Evolutionary conservation across 2,113 vertebrate genomes (phyloP).

Genomic region (Psittacula cyanocephala): DNA sequence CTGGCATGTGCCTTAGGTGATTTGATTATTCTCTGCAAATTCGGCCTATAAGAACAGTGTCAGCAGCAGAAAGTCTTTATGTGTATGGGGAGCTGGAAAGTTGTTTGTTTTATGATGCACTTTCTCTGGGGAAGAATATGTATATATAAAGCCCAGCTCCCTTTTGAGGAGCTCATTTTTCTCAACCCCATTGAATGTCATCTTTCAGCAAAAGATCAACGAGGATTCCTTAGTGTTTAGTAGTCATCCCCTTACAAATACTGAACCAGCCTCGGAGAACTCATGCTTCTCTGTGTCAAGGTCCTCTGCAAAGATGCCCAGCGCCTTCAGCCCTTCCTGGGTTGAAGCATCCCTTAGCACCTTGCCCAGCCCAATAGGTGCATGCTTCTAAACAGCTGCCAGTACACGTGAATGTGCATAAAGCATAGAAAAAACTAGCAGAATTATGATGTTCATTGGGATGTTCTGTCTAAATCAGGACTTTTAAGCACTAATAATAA

Average conservation of each 20-base stretch:
- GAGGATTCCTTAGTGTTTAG: neutral
- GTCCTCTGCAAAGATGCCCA: neutral
- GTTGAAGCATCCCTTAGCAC: neutral
- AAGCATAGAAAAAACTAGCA: slow-evolving; percentile 25
- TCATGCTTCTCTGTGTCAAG: neutral
- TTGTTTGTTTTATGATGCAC: neutral
- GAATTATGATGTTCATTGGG: slow-evolving; percentile 60
- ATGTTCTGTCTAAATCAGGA: slow-evolving; percentile 77
- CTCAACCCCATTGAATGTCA: neutral
- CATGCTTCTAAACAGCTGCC: neutral
- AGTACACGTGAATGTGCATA: neutral
- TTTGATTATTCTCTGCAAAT: neutral
- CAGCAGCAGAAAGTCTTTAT: neutral
- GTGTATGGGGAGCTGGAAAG: neutral
- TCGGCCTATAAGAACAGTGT: neutral
- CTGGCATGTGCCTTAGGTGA: neutral
- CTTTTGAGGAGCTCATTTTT: neutral
- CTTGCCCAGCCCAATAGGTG: neutral
- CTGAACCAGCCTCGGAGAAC: neutral
- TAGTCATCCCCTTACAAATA: neutral
- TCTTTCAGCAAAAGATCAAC: neutral
- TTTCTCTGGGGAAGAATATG: neutral
- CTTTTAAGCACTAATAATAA: slow-evolving; percentile 84
- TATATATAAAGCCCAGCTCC: neutral
- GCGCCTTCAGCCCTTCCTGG: neutral